Percentiles rank a stretch among this genome's conserved stretches.
Conservation (phyloP, 2,888 invertebrate species). For the Drosophila nr. fundita region DNA sequence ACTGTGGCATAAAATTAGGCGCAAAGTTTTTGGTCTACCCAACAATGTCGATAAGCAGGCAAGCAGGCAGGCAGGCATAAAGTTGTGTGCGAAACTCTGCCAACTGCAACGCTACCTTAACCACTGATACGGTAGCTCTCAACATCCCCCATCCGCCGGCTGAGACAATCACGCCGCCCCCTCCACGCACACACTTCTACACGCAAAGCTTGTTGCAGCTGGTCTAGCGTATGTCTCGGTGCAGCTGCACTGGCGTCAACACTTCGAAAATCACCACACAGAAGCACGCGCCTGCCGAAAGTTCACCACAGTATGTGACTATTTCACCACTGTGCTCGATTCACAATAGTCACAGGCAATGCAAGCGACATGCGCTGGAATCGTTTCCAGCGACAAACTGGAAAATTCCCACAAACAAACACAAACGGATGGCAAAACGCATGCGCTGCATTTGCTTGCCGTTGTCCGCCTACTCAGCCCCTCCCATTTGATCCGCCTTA, state of each 20-base stretch:
- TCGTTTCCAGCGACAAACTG: constrained; percentile 37
- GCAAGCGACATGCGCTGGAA: constrained; percentile 76
- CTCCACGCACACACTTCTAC: background rate
- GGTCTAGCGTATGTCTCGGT: constrained; percentile 43
- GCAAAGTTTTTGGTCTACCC: constrained; percentile 48
- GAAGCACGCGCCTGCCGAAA: constrained; percentile 45
- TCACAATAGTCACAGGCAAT: constrained; percentile 61
- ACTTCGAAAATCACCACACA: constrained; percentile 35
- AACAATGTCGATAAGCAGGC: constrained; percentile 53
- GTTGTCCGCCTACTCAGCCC: background rate
- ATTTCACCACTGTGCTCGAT: constrained; percentile 23
- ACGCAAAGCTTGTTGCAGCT: constrained; percentile 35
- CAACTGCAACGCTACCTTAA: constrained; percentile 34
- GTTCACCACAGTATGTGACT: constrained; percentile 26
- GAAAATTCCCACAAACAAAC: constrained; percentile 65
- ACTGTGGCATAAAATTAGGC: constrained; percentile 60
- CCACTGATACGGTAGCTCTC: constrained; percentile 29
- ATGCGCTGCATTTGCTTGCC: constrained; percentile 47
- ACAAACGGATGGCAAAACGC: constrained; percentile 44
- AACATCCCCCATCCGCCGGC: background rate
- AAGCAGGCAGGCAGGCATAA: constrained; percentile 42
- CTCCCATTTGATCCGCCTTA: background rate
- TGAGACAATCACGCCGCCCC: background rate
- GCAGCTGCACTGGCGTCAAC: constrained; percentile 62
- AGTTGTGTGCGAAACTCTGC: constrained; percentile 38